These are phyloP conservation scores for Pseudomyrmex concolor DNA, from an alignment of 1,140 invertebrate genomes.

Conservation along the genomic window DNA sequence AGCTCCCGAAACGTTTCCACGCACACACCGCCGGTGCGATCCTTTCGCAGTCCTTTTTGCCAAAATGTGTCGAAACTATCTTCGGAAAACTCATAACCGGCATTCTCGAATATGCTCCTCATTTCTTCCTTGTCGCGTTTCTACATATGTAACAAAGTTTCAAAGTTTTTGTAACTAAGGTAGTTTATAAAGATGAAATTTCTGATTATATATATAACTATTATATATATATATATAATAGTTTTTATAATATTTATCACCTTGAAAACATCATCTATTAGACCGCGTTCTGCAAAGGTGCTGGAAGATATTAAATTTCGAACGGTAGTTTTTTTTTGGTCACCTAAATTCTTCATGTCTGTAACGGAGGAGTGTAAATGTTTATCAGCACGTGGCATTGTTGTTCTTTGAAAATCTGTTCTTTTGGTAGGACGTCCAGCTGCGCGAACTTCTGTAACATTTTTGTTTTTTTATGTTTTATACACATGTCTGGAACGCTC, in stretches of 20 bases:
- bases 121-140: slow-evolving; percentile 57
- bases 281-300: slow-evolving; percentile 39
- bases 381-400: slow-evolving; percentile 1
- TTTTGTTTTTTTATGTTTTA: too few species aligned
- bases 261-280: slow-evolving; percentile 55
- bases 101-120: slow-evolving; percentile 44
- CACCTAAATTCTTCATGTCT: not conserved
- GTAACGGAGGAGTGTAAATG: not conserved
- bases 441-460: slow-evolving; percentile 17
- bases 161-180: too few species aligned
- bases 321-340: slow-evolving; percentile 3
- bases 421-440: slow-evolving; percentile 26
- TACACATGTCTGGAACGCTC: not conserved
- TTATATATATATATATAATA: too few species aligned
- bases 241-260: slow-evolving; percentile 18
- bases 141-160: slow-evolving; percentile 17
- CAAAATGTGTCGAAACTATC: slow-evolving; percentile 56
- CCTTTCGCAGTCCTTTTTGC: slow-evolving; percentile 39
- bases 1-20: slow-evolving; percentile 58
- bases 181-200: not conserved
- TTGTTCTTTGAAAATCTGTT: slow-evolving; percentile 2
- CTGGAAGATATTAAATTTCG: slow-evolving; percentile 53
- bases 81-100: slow-evolving; percentile 53
- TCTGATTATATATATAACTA: too few species aligned
- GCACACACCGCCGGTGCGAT: slow-evolving; percentile 9